A percentile compares a stretch with the other conserved stretches of the same genome.
Conservation (phyloP, 2,888 invertebrate species). For the Zygogramma bicolorata region DNA sequence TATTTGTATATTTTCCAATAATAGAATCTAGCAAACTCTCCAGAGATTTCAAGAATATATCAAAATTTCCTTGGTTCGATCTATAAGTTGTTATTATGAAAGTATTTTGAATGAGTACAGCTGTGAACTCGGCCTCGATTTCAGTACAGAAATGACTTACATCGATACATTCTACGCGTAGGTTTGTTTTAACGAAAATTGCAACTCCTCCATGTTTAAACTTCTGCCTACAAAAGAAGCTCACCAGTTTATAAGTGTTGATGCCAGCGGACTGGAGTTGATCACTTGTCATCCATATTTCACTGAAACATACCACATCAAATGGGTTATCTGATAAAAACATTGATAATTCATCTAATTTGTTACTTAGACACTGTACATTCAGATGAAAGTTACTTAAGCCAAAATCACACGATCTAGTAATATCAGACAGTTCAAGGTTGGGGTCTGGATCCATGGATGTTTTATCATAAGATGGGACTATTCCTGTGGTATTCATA, state of each 20-base stretch:
- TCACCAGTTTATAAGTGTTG: not conserved
- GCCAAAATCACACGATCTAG: not conserved
- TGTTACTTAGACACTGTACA: slow-evolving; percentile 2
- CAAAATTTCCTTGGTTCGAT: not conserved
- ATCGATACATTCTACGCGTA: not conserved
- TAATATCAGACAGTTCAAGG: not conserved
- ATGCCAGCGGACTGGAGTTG: slow-evolving; percentile 6
- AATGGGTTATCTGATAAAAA: not conserved
- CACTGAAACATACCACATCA: slow-evolving; percentile 1
- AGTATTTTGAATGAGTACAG: slow-evolving; percentile 10
- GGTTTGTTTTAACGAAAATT: not conserved
- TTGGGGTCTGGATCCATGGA: not conserved
- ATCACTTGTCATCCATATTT: not conserved
- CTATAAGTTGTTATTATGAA: slow-evolving; percentile 11
- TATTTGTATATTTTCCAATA: not conserved
- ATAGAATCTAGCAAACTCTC: not conserved
- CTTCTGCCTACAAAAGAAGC: not conserved
- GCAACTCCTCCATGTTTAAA: not conserved
- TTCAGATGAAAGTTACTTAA: not conserved
- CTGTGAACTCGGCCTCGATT: not conserved
- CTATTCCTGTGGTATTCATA: not conserved
- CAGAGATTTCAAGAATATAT: not conserved
- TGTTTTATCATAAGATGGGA: not conserved
- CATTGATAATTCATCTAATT: not conserved
- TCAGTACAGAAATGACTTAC: not conserved